phyloP scores from a whole-genome alignment of 2,888 invertebrate genomes.

The Amiota mariae region DNA sequence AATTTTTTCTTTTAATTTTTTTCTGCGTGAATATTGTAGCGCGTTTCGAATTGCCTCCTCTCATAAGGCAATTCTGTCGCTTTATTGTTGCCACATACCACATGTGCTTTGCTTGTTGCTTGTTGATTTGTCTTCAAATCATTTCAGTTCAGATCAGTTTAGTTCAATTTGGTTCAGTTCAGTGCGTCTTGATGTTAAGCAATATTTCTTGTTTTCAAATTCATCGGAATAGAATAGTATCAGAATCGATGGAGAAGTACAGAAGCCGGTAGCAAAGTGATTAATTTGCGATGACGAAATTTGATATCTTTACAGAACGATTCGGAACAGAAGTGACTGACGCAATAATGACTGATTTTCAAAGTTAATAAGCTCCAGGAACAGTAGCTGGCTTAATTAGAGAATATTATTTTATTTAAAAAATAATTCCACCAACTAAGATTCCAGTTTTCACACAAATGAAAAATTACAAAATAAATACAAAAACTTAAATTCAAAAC shows the following conservation, averaged over 20 bases:
- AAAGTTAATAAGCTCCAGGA: no score
- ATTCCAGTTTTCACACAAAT: no score
- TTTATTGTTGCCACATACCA: no score
- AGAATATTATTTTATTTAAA: background rate
- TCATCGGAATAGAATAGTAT: conserved; percentile 11
- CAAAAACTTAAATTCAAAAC: no score
- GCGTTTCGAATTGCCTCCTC: conserved; percentile 55
- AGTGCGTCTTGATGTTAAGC: conserved; percentile 41
- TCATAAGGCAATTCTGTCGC: no score
- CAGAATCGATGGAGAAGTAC: conserved; percentile 3
- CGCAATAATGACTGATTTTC: no score
- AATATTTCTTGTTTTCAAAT: conserved; percentile 20
- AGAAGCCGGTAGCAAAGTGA: conserved; percentile 21
- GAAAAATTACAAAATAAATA: no score
- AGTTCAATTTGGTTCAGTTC: conserved; percentile 58
- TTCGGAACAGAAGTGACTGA: conserved; percentile 8
- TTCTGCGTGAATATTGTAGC: conserved; percentile 35
- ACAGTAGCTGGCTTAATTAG: no score
- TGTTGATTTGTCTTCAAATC: background rate
- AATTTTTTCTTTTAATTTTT: no score
- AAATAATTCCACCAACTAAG: no score
- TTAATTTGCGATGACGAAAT: conserved; percentile 22
- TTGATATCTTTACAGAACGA: background rate
- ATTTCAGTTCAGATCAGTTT: background rate
- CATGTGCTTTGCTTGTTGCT: no score